Base-by-base conservation (phyloP, 2,113 vertebrate genomes). In the Scomber japonicus region DNA sequence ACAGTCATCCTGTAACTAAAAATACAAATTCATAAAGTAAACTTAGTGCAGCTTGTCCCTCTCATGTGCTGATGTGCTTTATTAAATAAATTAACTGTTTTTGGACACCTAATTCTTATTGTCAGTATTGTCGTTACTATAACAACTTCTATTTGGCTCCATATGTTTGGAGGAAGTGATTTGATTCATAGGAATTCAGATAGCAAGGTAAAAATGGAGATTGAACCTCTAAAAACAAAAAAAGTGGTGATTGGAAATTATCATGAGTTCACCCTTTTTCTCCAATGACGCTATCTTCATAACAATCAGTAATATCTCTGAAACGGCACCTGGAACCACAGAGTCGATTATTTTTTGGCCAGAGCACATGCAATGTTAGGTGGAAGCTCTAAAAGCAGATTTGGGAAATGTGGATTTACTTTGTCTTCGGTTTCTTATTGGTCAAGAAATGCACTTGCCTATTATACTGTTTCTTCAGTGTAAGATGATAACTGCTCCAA, bases 381-480 rank as follows among this genome's bases (percentile, higher is more conserved):
- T 90, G 91, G 92, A 93, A 94, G 92, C 91, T 96, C 94, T 95
- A 95, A 95, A 96, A 96, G 96, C 96, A 97, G 96, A 96, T 96
- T 94, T 93, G 95, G 96, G 95, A 96, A 93, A 92, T 93, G 94
- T 94, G 92, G 87, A 95, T 96, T 96, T 69, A 67, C 95, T 91
- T 89, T 94, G 92, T 95, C 94, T 93, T 94, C 90, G 87, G 78
- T 93, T 92, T 93, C 91, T 96, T 94, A 87, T 91, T 94, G 91
- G 91, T 94, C 88, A 91, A 96, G 95, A 96, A 96, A 95, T 96
- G 97, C 97, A 97, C 96, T 97, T 96, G 97, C 96, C 95, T 96
- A 96, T 97, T 96, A 96, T 96, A 95, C 96, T 95, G 96, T 98
- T 96, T 97, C 95, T 96, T 96, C 96, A 96, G 96, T 97, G 96